phyloP scores from a whole-genome alignment of 2,113 vertebrate species.

The Lathamus discolor region DNA sequence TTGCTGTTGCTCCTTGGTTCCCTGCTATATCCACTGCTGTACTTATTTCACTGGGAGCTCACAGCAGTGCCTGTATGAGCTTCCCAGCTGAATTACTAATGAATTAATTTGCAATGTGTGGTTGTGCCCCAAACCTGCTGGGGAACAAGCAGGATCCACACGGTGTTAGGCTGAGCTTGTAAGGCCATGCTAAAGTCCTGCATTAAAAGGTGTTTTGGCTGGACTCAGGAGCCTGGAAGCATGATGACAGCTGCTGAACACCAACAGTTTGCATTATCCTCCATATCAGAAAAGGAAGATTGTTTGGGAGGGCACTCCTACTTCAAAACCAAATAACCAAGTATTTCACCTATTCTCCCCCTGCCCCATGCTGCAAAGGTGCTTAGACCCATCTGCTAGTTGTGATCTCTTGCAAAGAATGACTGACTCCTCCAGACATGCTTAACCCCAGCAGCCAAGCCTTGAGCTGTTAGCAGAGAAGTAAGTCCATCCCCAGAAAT shows the following conservation, averaged over 20 bases:
- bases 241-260: background rate
- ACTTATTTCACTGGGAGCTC: background rate
- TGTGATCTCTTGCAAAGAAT: background rate
- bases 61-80: background rate
- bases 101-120: background rate
- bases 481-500: background rate
- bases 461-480: background rate
- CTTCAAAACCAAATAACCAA: background rate
- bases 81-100: background rate
- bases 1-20: background rate
- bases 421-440: background rate
- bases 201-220: background rate
- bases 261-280: background rate
- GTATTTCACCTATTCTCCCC: background rate
- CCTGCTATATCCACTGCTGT: background rate
- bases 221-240: background rate
- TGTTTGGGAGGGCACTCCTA: background rate
- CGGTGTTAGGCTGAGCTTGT: background rate
- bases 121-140: accelerated
- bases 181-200: background rate
- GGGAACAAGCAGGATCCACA: background rate
- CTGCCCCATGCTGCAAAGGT: background rate
- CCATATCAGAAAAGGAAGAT: background rate
- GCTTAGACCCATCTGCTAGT: background rate
- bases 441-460: background rate